Conservation (phyloP, 2,888 invertebrate genomes). For the Lasioglossum leucozonium region DNA sequence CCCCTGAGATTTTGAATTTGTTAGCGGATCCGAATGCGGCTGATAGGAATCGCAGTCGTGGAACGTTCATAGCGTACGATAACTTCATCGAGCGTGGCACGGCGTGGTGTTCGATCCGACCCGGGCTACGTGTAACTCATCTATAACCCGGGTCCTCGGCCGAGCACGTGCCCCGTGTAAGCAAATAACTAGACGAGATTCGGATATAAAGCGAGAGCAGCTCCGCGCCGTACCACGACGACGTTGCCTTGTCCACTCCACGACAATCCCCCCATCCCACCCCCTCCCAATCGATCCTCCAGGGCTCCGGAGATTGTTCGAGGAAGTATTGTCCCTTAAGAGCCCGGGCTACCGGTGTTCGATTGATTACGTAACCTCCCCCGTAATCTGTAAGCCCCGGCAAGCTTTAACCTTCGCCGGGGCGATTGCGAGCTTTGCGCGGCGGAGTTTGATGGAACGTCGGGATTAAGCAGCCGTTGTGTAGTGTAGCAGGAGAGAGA, state of each 20-base stretch:
- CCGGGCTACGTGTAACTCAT: slow-evolving; percentile 38
- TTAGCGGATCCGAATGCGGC: slow-evolving; percentile 7
- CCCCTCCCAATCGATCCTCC: slow-evolving; percentile 36
- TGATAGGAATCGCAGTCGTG: not conserved
- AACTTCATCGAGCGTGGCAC: slow-evolving; percentile 25
- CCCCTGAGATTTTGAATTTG: slow-evolving; percentile 13
- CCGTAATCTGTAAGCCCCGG: slow-evolving; percentile 60
- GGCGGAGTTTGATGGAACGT: slow-evolving; percentile 68
- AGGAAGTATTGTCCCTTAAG: slow-evolving; percentile 58
- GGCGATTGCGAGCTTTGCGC: slow-evolving; percentile 62
- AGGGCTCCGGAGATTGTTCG: slow-evolving; percentile 39
- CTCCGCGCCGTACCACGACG: not conserved
- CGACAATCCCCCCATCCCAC: slow-evolving; percentile 27
- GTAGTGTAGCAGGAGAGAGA: slow-evolving; percentile 42
- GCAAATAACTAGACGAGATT: slow-evolving; percentile 63
- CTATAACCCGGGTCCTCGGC: slow-evolving; percentile 38
- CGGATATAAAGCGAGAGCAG: slow-evolving; percentile 57
- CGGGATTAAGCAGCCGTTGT: slow-evolving; percentile 70
- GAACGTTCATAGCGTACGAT: slow-evolving; percentile 24
- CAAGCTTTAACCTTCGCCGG: slow-evolving; percentile 56
- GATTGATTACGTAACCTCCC: slow-evolving; percentile 69
- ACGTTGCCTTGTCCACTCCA: not conserved
- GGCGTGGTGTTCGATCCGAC: not conserved
- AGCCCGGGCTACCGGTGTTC: slow-evolving; percentile 35
- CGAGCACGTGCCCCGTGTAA: slow-evolving; percentile 55